Conservation (phyloP, 2,888 invertebrate species). For the Parapristionchus giblindavisi region DNA sequence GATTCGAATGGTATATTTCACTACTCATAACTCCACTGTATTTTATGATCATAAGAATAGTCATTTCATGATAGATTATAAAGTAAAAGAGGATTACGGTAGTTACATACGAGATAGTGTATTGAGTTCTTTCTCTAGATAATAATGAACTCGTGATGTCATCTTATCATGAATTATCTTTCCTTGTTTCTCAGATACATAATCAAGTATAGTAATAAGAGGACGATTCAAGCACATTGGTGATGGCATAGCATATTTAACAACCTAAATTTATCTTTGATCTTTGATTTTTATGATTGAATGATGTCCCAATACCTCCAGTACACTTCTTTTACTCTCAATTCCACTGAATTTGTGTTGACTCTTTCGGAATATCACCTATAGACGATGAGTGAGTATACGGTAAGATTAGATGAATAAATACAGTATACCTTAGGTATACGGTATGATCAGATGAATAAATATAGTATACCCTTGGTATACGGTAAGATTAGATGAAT, state of each 20-base stretch:
- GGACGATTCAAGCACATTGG: slow-evolving; percentile 69
- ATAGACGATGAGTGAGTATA: too few relatives aligned
- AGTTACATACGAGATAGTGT: slow-evolving; percentile 11
- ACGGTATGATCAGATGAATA: too few relatives aligned
- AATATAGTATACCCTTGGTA: too few relatives aligned
- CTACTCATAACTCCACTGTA: too few relatives aligned
- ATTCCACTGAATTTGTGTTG: slow-evolving; percentile 58
- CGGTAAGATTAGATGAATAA: too few relatives aligned
- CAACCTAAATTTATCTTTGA: slow-evolving; percentile 43
- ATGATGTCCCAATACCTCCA: not conserved
- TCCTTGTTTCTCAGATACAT: slow-evolving; percentile 45
- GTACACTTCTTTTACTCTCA: not conserved
- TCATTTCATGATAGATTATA: too few relatives aligned
- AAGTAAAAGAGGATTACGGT: too few relatives aligned
- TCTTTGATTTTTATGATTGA: too few relatives aligned
- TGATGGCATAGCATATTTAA: slow-evolving; percentile 64
- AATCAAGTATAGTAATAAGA: slow-evolving; percentile 68
- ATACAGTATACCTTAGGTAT: too few relatives aligned
- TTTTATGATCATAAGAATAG: too few relatives aligned
- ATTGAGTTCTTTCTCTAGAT: slow-evolving; percentile 50
- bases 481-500: too few relatives aligned
- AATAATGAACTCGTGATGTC: slow-evolving; percentile 47
- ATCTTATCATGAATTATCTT: slow-evolving; percentile 35
- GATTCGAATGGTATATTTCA: too few relatives aligned
- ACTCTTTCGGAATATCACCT: slow-evolving; percentile 57